Percentiles rank a stretch among this genome's conserved stretches.
Evolutionary conservation across 2,113 vertebrate species (phyloP).

Genomic region (Callipepla squamata): DNA sequence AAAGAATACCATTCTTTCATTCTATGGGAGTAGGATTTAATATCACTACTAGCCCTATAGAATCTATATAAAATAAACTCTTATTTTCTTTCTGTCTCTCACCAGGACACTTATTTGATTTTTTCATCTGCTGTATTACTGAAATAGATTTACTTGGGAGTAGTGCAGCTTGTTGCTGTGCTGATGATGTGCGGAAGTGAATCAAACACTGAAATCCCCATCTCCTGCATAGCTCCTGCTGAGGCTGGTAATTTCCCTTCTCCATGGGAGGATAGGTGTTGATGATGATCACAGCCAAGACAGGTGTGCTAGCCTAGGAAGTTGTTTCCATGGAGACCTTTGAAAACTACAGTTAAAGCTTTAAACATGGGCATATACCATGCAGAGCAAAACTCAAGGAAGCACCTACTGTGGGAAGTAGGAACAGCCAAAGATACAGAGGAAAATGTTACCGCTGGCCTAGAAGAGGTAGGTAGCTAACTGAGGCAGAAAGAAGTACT

Average conservation of each 20-base stretch:
- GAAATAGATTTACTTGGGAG: not conserved
- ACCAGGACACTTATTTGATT: not conserved
- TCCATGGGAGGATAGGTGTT: not conserved
- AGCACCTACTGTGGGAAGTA: not conserved
- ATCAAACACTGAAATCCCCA: not conserved
- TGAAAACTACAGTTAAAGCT: not conserved
- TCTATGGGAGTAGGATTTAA: not conserved
- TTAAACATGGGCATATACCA: not conserved
- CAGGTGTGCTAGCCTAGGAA: not conserved
- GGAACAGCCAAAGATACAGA: not conserved
- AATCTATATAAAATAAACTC: not conserved
- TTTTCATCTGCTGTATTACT: not conserved
- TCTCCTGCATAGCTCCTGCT: not conserved
- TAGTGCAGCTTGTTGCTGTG: not conserved
- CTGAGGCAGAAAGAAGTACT: not conserved
- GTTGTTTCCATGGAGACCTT: constrained; percentile 28
- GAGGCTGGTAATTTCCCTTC: not conserved
- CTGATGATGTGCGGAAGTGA: not conserved
- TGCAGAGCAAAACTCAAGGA: not conserved
- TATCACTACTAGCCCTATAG: not conserved
- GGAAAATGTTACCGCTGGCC: not conserved
- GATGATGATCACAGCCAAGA: not conserved
- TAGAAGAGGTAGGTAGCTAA: not conserved
- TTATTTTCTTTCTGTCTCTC: not conserved
- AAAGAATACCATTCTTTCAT: not conserved